Conservation (phyloP, 2,113 vertebrate genomes). For the Perca flavescens region DNA sequence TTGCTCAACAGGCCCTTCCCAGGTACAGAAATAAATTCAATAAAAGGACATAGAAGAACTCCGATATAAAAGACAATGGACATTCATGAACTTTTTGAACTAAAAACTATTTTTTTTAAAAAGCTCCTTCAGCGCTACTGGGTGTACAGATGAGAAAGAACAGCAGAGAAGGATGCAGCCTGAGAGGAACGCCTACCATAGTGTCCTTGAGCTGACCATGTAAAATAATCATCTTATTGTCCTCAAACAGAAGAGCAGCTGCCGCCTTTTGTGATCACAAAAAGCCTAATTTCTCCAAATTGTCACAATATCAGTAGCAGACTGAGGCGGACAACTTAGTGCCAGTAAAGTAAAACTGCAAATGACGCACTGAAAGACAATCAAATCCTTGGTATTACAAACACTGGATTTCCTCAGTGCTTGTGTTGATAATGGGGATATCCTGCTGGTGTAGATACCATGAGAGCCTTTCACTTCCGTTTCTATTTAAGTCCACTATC, state of each 20-base stretch:
- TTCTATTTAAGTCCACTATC: constrained; percentile 43
- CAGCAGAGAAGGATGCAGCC: constrained; percentile 27
- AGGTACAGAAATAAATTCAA: too few species aligned
- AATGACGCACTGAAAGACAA: constrained; percentile 79
- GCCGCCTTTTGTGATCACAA: constrained; percentile 28
- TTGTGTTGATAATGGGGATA: constrained; percentile 79
- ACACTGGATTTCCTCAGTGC: constrained; percentile 76
- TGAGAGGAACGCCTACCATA: constrained; percentile 25
- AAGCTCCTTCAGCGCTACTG: too few species aligned
- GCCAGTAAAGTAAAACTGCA: constrained; percentile 52
- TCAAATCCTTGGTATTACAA: constrained; percentile 62
- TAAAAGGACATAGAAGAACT: too few species aligned
- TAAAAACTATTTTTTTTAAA: background rate
- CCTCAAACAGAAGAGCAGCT: constrained; percentile 46
- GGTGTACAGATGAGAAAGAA: background rate
- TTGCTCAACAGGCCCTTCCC: too few species aligned
- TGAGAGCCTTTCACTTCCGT: constrained; percentile 3
- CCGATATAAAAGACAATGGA: too few species aligned
- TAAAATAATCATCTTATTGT: constrained; percentile 65
- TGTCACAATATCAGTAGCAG: constrained; percentile 41
- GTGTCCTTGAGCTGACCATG: constrained; percentile 58
- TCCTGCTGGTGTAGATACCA: constrained; percentile 77
- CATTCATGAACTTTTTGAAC: too few species aligned
- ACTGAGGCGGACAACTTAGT: constrained; percentile 47
- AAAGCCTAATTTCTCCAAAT: constrained; percentile 23